phyloP scores from a whole-genome alignment of 2,113 vertebrate genomes.

The Gorsachius goisagi region DNA sequence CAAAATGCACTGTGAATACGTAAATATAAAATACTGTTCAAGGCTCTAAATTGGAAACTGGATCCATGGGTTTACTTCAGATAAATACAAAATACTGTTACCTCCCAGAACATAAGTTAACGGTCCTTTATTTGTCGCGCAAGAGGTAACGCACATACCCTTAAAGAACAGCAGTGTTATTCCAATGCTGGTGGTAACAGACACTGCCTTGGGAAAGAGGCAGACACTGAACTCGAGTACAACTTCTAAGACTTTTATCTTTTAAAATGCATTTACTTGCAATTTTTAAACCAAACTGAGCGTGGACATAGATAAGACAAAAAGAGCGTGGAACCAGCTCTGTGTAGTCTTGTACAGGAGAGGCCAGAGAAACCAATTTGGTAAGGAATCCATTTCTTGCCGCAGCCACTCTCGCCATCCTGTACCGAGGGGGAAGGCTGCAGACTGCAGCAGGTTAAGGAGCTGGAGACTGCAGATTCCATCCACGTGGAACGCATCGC shows the following conservation, averaged over 20 bases:
- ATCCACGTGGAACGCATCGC: background rate
- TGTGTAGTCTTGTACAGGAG: background rate
- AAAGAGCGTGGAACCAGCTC: background rate
- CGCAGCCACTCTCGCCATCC: rapidly evolving
- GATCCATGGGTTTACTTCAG: background rate
- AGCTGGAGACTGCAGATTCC: background rate
- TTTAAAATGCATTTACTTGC: background rate
- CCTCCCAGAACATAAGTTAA: constrained; percentile 3
- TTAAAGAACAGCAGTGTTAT: background rate
- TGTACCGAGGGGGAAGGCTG: background rate
- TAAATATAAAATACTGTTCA: constrained; percentile 11
- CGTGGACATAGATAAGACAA: background rate
- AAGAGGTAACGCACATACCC: background rate
- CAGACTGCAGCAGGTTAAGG: background rate
- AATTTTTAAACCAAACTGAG: background rate
- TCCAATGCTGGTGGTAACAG: background rate
- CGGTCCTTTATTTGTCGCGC: background rate
- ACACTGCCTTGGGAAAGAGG: background rate
- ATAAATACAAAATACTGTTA: constrained; percentile 36
- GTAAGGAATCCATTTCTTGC: background rate
- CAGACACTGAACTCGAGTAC: background rate
- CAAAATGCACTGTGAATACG: background rate
- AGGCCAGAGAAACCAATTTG: background rate
- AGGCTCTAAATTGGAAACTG: background rate
- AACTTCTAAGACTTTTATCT: background rate